Percentiles rank a stretch among this genome's conserved stretches.
These are phyloP conservation scores for Chauna torquata DNA, from an alignment of 2,113 vertebrate genomes.

Conservation along the genomic window DNA sequence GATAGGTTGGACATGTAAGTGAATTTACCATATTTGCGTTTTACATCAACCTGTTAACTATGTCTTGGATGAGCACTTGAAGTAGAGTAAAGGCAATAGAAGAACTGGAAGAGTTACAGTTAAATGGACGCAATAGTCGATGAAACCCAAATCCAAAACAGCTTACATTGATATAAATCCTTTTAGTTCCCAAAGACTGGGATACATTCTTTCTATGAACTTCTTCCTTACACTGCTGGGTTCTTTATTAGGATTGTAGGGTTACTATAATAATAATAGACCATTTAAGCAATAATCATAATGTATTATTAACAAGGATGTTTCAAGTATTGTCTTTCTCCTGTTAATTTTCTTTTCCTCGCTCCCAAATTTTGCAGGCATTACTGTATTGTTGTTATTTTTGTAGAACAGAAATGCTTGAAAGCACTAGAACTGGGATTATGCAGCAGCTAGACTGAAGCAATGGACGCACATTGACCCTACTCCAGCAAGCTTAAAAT, in stretches of 20 bases:
- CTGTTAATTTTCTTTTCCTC: not conserved
- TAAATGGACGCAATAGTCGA: not conserved
- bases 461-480: not conserved
- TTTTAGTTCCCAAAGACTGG: not conserved
- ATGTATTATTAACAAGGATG: not conserved
- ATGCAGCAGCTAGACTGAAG: not conserved
- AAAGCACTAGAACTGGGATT: not conserved
- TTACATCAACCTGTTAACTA: not conserved
- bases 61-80: not conserved
- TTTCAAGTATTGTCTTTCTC: not conserved
- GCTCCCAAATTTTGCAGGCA: not conserved
- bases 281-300: not conserved
- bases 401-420: not conserved
- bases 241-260: not conserved
- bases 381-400: not conserved
- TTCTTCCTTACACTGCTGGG: not conserved
- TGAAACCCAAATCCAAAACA: not conserved
- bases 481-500: not conserved
- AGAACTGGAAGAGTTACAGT: not conserved
- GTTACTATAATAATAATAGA: not conserved
- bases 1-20: not conserved
- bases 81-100: not conserved
- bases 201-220: not conserved
- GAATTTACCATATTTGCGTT: not conserved
- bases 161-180: not conserved